Base-by-base conservation (phyloP, 2,888 invertebrate species). In the Podotricha telesiphe region DNA sequence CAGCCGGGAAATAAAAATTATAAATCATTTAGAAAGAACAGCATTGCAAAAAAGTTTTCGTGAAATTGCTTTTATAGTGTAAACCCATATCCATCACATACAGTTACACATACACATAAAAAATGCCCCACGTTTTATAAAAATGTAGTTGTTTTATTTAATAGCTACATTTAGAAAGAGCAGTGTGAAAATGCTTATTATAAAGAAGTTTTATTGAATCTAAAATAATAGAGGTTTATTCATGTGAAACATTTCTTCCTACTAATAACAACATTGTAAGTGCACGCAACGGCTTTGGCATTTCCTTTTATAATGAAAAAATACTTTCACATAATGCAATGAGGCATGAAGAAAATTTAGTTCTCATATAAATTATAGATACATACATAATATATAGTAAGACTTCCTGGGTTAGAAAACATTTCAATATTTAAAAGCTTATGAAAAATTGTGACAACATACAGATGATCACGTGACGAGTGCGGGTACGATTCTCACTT, bases 231-330 rank as follows among this genome's bases (percentile, higher is more conserved):
- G 15, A 15, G 15, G n/a, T 22, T n/a, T 15, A 22, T 7, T 51
- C 13, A n/a, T 51, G 50, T 8, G 22, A 22, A 22, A 51, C 8
- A 47, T 51, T 37, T 28, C 19, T 58, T 61, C 40, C 71, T 59
- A 42, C 73, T 47, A 55, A 63, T 42, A 45, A 48, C 34, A 17
- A 28, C 45, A 10, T 15, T 8, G n/a, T 15, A 15, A 34, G 7
- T 10, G 22, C 58, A 58, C 15, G 55, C 55, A 40, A 58, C 2
- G 42, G 4, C 6, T 15, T 11, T 22, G 22, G 11, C 22, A 59
- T 28, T 28, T 11, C 11, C 17, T 45, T 22, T 17, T 45, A 45
- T 15, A 22, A 28, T n/a, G 11, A 45, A 45, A 22, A 59, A 13
- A 20, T 42, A 58, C 42, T 42, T 42, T 42, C 40, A 56, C 19